Percentiles rank a stretch among this genome's conserved stretches.
These are phyloP conservation scores for Trichosurus vulpecula DNA, from an alignment of 2,797 vertebrate species.

Conservation along the genomic window DNA sequence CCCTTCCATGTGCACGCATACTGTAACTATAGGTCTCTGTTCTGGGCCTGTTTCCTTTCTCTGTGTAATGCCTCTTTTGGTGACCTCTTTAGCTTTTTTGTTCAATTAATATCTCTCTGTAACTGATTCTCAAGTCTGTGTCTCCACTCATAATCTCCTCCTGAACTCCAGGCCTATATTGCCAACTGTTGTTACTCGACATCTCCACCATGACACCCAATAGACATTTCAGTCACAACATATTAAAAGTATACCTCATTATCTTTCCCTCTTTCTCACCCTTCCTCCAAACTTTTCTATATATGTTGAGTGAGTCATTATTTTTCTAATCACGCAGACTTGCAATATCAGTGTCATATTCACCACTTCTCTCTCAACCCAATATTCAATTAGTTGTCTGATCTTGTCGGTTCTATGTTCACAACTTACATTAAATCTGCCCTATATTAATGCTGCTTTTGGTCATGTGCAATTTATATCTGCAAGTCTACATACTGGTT, in stretches of 20 bases:
- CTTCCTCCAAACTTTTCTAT: not conserved
- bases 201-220: not conserved
- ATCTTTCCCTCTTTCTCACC: not conserved
- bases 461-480: not conserved
- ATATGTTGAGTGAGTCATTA: not conserved
- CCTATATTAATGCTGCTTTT: not conserved
- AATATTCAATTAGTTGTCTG: not conserved
- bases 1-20: not conserved
- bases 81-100: not conserved
- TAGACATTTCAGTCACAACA: not conserved
- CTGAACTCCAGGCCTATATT: not conserved
- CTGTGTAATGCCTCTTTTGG: not conserved
- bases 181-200: not conserved
- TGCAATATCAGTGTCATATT: not conserved
- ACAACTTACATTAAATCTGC: not conserved
- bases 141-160: not conserved
- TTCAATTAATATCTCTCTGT: not conserved
- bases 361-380: not conserved
- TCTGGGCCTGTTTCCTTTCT: not conserved
- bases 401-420: not conserved
- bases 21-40: not conserved
- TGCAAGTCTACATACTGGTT: not conserved
- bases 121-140: not conserved
- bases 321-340: not conserved
- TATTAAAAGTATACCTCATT: not conserved